phyloP scores from a whole-genome alignment of 2,888 invertebrate genomes.

The Eubasilissa splendida region DNA sequence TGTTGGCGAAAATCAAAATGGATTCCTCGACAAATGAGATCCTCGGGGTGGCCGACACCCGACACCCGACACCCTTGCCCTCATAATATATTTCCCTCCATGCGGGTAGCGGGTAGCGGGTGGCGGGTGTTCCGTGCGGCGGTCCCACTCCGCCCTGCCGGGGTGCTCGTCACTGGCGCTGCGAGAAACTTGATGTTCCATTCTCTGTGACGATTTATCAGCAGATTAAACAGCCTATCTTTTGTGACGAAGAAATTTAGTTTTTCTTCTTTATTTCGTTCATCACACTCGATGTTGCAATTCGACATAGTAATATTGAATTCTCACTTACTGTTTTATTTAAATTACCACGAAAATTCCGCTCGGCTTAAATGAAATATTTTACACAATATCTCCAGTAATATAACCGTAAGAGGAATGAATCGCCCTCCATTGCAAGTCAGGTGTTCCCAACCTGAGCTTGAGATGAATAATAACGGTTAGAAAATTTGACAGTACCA shows the following conservation, averaged over 20 bases:
- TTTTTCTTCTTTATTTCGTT: conserved; percentile 5
- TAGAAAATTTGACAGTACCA: too few relatives aligned
- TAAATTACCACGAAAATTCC: conserved; percentile 9
- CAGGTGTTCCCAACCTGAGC: not conserved
- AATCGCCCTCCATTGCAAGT: not conserved
- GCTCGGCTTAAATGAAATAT: not conserved
- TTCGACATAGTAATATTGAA: conserved; percentile 11
- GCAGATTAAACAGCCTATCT: conserved; percentile 7
- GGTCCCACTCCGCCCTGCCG: conserved; percentile 20
- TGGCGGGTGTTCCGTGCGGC: conserved; percentile 20
- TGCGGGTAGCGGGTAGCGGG: conserved; percentile 24
- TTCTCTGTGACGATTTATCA: conserved; percentile 32
- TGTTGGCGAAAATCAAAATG: conserved; percentile 49
- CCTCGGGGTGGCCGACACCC: conserved; percentile 50
- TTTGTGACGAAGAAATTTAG: conserved; percentile 15
- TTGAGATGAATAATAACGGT: not conserved
- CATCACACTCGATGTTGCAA: conserved; percentile 1
- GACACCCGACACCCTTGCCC: conserved; percentile 51
- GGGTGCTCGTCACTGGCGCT: conserved; percentile 14
- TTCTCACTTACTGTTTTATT: not conserved
- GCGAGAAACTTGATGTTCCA: conserved; percentile 22
- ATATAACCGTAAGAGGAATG: conserved; percentile 14
- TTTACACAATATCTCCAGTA: conserved; percentile 7
- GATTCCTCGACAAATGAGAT: conserved; percentile 49
- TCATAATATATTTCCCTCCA: conserved; percentile 38